phyloP scores from a whole-genome alignment of 2,113 vertebrate genomes.

The Xerus inauris region DNA sequence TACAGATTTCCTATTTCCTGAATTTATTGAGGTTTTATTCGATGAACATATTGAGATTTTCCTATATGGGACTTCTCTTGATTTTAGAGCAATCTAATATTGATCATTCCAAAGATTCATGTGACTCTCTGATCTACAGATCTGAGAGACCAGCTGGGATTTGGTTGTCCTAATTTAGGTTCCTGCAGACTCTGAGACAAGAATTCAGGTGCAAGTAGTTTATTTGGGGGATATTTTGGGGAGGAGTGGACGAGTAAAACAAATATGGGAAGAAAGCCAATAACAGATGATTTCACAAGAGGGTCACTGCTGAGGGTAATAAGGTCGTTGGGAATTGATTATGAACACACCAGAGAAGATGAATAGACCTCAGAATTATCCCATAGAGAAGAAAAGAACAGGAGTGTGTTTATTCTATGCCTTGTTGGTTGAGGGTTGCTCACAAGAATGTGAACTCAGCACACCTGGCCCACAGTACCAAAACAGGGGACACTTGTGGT shows the following conservation, averaged over 20 bases:
- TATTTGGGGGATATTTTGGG: neutral
- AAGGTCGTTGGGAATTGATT: neutral
- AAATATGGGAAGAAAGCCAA: neutral
- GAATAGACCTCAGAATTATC: neutral
- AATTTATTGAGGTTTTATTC: neutral
- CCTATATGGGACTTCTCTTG: neutral
- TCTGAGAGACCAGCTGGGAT: neutral
- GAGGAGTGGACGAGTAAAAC: neutral
- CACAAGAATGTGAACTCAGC: neutral
- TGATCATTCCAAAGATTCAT: neutral
- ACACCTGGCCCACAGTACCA: neutral
- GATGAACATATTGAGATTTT: neutral
- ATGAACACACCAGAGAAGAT: neutral
- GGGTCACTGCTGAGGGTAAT: neutral
- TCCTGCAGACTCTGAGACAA: neutral
- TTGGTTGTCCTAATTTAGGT: neutral
- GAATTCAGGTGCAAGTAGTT: neutral
- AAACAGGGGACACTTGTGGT: neutral
- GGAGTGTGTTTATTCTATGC: too few species aligned
- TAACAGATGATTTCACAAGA: neutral
- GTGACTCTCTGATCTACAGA: neutral
- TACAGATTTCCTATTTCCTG: neutral
- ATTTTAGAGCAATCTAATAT: neutral
- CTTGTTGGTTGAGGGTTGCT: neutral
- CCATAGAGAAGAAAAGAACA: neutral